Base-by-base conservation (phyloP, 1,140 invertebrate species). In the Thaumatotibia leucotreta region DNA sequence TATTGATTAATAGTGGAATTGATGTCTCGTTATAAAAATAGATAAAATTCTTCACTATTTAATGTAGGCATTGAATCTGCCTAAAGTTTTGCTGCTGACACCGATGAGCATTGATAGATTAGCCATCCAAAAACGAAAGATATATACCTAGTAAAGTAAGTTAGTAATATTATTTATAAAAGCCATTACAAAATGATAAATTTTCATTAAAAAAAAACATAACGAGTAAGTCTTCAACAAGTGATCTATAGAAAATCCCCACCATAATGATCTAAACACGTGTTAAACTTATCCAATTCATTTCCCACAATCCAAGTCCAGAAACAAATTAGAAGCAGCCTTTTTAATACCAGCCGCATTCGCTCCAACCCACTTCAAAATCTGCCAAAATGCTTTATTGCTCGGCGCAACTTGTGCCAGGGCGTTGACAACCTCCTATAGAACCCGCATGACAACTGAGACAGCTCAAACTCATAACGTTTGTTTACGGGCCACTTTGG, bases 351-450 rank as follows among this genome's bases (percentile, higher is more conserved):
- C n/a, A 58, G 23, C 8, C 52, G 23, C 24, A 58, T 58, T 58
- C n/a, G 52, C 23, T 58, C 52, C 70, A 66, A 68, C 80, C 77
- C 76, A 84, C 83, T 84, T 80, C 78, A 85, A 88, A 88, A 86
- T 86, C 84, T 82, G 80, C 82, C 84, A 84, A 86, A 88, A 86
- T 86, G 82, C 82, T 88, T 86, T 86, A 88, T 88, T 85, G 83
- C 85, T 81, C 76, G 63, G 72, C 68, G 69, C 76, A 84, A 86
- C 76, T 45, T 45, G 39, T 45, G 17, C 39, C 39, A 17, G 6
- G 14, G 8, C 17, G 14, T 45, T 20, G 39, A 45, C 17, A 20
- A 8, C 39, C 17, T 9, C 17, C 17, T 4, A 9, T 8, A 45
- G 39, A 45, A 9, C 8, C 17, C 20, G 39, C 39, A 45, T 8